phyloP scores from a whole-genome alignment of 1,140 invertebrate genomes.

The Cardiocondyla obscurior region DNA sequence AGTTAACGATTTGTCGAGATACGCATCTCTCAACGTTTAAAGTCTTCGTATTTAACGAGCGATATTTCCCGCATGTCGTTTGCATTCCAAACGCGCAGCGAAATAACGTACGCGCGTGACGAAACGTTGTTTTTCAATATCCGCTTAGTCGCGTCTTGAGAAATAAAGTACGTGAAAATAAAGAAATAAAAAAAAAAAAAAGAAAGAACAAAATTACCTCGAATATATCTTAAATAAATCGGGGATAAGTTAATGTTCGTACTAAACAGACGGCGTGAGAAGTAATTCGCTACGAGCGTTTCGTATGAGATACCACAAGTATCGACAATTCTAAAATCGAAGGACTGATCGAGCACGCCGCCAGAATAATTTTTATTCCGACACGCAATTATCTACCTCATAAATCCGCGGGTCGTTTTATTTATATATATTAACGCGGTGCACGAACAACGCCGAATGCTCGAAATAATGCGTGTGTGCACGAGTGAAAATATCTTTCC shows the following conservation, averaged over 20 bases:
- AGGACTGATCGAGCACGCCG: background rate
- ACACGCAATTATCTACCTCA: background rate
- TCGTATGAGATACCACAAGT: too few relatives aligned
- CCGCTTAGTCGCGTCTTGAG: too few relatives aligned
- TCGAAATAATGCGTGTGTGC: background rate
- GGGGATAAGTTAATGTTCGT: too few relatives aligned
- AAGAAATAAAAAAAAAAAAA: too few relatives aligned
- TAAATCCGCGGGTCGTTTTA: too few relatives aligned
- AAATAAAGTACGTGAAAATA: too few relatives aligned
- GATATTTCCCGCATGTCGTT: slow-evolving; percentile 1
- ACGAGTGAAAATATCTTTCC: slow-evolving; percentile 50
- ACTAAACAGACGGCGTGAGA: too few relatives aligned
- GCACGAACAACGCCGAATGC: background rate
- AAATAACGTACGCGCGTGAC: background rate
- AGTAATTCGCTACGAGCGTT: background rate
- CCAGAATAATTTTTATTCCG: background rate
- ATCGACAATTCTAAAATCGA: background rate
- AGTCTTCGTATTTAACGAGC: slow-evolving; percentile 13
- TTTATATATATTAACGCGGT: slow-evolving; percentile 11
- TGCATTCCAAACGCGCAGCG: background rate
- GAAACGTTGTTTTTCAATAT: background rate
- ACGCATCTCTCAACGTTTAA: background rate
- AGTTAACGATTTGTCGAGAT: slow-evolving; percentile 30
- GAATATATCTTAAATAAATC: too few relatives aligned
- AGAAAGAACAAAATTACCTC: too few relatives aligned